Evolutionary conservation across 2,113 vertebrate genomes (phyloP), one percentile per base, ranked within the genome.

Genomic region (Psilopsiagon aurifrons): DNA sequence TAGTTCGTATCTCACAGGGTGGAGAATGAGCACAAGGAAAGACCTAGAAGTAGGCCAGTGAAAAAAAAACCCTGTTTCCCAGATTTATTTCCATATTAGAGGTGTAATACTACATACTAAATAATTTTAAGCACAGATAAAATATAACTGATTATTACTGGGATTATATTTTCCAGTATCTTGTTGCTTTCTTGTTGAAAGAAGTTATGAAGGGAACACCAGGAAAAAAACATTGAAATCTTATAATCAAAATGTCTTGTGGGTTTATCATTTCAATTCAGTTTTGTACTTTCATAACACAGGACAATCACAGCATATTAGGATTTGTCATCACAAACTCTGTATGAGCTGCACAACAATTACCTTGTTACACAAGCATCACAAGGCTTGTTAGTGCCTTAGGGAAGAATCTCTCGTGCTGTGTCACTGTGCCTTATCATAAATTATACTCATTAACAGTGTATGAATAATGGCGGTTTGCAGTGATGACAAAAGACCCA

Each of bases 311-410:
- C 20, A 62, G 25, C n/a, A 83, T 28, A 69, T 91, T 91, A 91
- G 46, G 28, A 88, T 88, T 94, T 44, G 17, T 77, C 1, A 0
- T 77, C 63, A 80, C 25, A 90, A 88, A 51, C 59, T 43, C 31
- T n/a, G 7, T 27, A 66, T 57, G 85, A 93, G 39, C 29, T 49
- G 63, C 44, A 51, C 67, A 23, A 27, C 41, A 81, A 90, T 92
- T 83, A 92, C 70, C 68, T 62, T 29, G 59, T 83, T 86, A 77
- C 51, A 64, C 0, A 1, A 92, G 16, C 16, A 49, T 74, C 84
- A 75, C 51, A 74, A 93, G 71, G 15, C 14, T 83, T 77, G 13
- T 37, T 85, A 76, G 31, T 59, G 64, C 95, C 90, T 90, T 52
- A 51, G 83, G 90, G 74, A 79, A 84, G 33, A 77, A 60, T 71